Percentiles rank a stretch among this genome's conserved stretches.
Conservation (phyloP, 2,113 vertebrate genomes). For the Atlantisia rogersi region DNA sequence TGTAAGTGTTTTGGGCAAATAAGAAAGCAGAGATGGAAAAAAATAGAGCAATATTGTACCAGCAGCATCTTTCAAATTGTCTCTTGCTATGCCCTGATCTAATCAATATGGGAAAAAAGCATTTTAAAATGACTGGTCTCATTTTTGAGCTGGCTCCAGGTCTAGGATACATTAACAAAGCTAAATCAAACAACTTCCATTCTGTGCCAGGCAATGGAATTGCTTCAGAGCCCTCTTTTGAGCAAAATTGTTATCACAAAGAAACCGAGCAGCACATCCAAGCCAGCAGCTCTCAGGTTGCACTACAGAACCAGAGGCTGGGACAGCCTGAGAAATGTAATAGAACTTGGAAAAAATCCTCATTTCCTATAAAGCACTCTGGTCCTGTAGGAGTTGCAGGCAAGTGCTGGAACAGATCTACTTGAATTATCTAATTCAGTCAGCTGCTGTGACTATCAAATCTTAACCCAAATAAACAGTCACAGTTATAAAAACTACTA, state of each 20-base stretch:
- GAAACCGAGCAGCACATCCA: accelerated
- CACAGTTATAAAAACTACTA: neutral
- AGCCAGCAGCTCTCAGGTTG: neutral
- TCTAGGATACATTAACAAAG: neutral
- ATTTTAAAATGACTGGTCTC: neutral
- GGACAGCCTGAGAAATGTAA: neutral
- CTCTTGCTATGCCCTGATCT: neutral
- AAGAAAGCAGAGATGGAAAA: conserved; percentile 50
- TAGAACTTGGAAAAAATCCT: neutral
- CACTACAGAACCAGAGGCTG: neutral
- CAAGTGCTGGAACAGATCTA: neutral
- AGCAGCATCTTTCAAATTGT: neutral
- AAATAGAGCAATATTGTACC: neutral
- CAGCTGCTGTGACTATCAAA: neutral
- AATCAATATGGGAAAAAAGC: neutral
- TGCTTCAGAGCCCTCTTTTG: neutral
- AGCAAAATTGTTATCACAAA: neutral
- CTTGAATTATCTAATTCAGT: neutral
- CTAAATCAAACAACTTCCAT: neutral
- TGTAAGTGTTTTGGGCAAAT: conserved; percentile 35
- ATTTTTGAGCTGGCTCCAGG: neutral
- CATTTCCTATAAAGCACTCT: neutral
- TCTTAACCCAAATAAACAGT: neutral
- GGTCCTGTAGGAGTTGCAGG: neutral
- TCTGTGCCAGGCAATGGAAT: neutral